Base-by-base conservation (phyloP, 2,888 invertebrate species). In the Athetis lepigone region DNA sequence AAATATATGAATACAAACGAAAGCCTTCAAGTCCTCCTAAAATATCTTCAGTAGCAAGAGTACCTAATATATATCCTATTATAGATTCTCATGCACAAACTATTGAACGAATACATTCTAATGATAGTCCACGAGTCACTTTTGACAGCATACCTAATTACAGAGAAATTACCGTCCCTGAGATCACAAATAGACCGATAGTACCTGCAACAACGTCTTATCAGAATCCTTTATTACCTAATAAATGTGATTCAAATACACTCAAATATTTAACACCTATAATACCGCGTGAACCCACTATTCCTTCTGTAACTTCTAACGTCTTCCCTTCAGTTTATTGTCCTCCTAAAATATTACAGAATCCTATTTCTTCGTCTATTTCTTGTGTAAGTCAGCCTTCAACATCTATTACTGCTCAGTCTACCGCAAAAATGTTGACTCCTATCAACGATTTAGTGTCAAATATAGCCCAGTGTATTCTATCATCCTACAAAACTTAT, bases 381-480 rank as follows among this genome's bases (percentile, higher is more conserved):
- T 37, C 51, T 21, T 50, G 45, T 2, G n/a, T 58, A 51, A 75
- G 49, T 2, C 21, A 37, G 7, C 45, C 61, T 8, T 43, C 45
- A 8, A 0, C 52, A 7, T 23, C 23, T 18, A 18, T 47, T 7
- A 19, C 75, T 4, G 13, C 57, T 3, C 39, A 56, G 27, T 8
- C 37, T 13, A 40, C 63, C 3, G 25, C 66, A 4, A 51, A 57
- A 2, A 39, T 65, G 5, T 6, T 70, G 0, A 61, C 77, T 16
- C 47, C 67, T 25, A 43, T 77, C 5, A 68, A 52, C 5, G n/a
- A 63, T 43, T n/a, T 61, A 7, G 36, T 79, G 2, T 60, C 77
- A 29, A 65, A 60, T 13, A 23, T 76, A 37, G 29, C 39, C 6
- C 51, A 69, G 40, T 54, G 46, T 39, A 47, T 70, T 8, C 2